These are phyloP conservation scores for Hiodon alosoides DNA, from an alignment of 2,113 vertebrate genomes.

Conservation along the genomic window DNA sequence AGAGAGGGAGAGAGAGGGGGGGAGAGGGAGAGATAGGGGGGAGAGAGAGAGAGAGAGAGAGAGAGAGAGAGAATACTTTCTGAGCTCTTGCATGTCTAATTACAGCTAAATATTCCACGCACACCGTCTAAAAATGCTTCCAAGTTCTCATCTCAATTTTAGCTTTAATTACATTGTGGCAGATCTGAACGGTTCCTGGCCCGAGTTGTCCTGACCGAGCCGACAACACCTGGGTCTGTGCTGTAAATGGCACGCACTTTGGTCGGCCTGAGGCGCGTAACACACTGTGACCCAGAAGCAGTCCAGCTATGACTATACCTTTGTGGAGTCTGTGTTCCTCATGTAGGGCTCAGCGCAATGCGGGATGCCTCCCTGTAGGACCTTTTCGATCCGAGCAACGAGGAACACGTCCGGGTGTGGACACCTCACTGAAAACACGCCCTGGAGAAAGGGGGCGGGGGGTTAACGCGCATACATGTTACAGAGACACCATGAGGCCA, in stretches of 20 bases:
- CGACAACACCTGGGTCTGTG: neutral
- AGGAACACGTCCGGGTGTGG: constrained; percentile 96
- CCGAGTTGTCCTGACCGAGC: too few relatives aligned
- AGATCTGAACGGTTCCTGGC: neutral
- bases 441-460: constrained; percentile 50
- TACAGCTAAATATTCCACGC: neutral
- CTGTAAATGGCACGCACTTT: neutral
- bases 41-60: neutral
- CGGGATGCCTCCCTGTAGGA: constrained; percentile 88
- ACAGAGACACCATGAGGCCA: constrained; percentile 8
- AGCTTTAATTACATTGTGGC: neutral
- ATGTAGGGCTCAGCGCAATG: constrained; percentile 98
- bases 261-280: neutral
- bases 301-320: constrained; percentile 59
- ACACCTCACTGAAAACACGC: constrained; percentile 91
- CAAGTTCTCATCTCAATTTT: neutral
- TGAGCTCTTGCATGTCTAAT: neutral
- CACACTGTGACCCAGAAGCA: neutral
- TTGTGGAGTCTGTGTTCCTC: constrained; percentile 91
- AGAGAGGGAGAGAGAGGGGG: neutral
- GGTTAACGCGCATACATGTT: constrained; percentile 16
- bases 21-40: neutral
- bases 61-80: neutral
- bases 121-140: neutral
- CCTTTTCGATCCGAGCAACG: constrained; percentile 90